A percentile compares a stretch with the other conserved stretches of the same genome.
Conservation (phyloP, 2,888 invertebrate species). For the Dicranocentrus wangi region DNA sequence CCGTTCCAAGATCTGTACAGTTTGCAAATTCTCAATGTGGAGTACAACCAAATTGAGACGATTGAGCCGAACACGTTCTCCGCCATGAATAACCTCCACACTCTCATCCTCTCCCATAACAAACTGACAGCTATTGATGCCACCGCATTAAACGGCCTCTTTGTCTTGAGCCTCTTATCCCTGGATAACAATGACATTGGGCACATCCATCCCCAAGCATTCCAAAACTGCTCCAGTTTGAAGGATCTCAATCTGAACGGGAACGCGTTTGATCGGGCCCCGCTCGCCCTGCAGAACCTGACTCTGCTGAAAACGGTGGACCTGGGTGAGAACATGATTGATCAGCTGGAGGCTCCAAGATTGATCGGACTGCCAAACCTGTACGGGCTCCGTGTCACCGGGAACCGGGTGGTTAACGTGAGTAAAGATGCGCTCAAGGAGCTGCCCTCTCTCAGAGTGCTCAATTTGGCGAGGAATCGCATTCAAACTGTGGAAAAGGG, state of each 20-base stretch:
- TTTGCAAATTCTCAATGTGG: conserved; percentile 88
- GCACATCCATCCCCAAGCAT: conserved; percentile 89
- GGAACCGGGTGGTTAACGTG: conserved; percentile 88
- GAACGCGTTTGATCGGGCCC: conserved; percentile 87
- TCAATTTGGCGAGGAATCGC: conserved; percentile 91
- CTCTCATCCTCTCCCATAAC: conserved; percentile 89
- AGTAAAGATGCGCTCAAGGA: conserved; percentile 86
- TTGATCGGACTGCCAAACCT: conserved; percentile 82
- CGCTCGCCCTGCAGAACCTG: conserved; percentile 88
- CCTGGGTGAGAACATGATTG: conserved; percentile 92
- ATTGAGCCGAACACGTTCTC: conserved; percentile 91
- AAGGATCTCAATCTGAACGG: conserved; percentile 93
- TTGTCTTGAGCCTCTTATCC: conserved; percentile 88
- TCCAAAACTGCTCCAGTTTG: conserved; percentile 91
- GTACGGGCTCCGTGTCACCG: conserved; percentile 89
- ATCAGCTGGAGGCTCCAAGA: conserved; percentile 85
- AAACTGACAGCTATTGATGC: conserved; percentile 88
- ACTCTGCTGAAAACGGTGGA: conserved; percentile 89
- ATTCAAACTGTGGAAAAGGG: conserved; percentile 85
- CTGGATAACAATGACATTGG: conserved; percentile 89
- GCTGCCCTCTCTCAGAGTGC: conserved; percentile 86
- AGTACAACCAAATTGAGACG: conserved; percentile 87
- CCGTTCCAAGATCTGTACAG: conserved; percentile 90
- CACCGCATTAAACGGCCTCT: conserved; percentile 89
- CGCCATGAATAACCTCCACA: conserved; percentile 93